These are phyloP conservation scores for Premnoplex brunnescens DNA, from an alignment of 2,797 vertebrate genomes.

Conservation along the genomic window DNA sequence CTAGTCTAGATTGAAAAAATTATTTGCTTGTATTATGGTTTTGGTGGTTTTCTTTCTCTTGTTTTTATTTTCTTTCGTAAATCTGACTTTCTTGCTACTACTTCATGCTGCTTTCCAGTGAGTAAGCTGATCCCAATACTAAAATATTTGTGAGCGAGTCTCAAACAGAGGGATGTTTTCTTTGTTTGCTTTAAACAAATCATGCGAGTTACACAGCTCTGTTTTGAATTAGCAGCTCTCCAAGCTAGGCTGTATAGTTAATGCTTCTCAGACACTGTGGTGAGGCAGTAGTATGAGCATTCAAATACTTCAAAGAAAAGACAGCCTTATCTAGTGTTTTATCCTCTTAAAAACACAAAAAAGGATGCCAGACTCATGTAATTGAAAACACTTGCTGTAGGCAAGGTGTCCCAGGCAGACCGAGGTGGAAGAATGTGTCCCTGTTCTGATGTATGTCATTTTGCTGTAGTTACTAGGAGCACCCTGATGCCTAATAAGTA, in stretches of 20 bases:
- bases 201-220: not conserved
- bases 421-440: not conserved
- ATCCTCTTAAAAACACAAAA: not conserved
- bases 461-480: not conserved
- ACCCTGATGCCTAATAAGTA: not conserved
- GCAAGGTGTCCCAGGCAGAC: not conserved
- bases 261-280: not conserved
- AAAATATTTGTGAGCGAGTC: not conserved
- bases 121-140: not conserved
- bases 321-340: not conserved
- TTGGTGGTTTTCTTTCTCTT: not conserved
- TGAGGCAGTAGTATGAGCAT: not conserved
- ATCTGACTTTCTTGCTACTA: not conserved
- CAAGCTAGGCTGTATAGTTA: not conserved
- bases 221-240: slow-evolving; percentile 44
- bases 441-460: not conserved
- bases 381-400: not conserved
- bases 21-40: not conserved
- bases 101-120: not conserved
- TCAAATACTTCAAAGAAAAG: not conserved
- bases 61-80: not conserved
- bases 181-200: slow-evolving; percentile 22
- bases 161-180: not conserved
- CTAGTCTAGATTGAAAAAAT: not conserved
- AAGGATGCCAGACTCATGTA: not conserved